Evolutionary conservation across 1,140 invertebrate genomes (phyloP), one percentile per base, ranked within the genome.

Genomic region (Zelostemma sp.): DNA sequence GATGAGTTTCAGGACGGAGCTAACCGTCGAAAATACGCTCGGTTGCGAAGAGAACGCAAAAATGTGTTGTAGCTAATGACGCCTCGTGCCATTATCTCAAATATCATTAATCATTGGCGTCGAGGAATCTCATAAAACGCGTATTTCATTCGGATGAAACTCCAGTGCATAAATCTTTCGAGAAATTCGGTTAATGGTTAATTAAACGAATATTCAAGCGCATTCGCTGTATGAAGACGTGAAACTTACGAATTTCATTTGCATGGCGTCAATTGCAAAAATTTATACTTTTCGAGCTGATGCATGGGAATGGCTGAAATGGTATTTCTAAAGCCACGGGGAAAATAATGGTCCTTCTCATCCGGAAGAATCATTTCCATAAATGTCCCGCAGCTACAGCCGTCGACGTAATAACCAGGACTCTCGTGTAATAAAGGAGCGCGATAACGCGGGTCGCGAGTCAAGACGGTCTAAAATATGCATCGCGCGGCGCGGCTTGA

Each of bases 381-480:
- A 48, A 48, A 48, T 28, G 19, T 28, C 18, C n/a, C 46, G 21
- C 46, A 28, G n/a, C 8, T 48, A 28, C 18, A 28, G 21, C 21
- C 21, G 46, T 21, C 46, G 46, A 48, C 21, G 19, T 48, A 48
- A 48, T 48, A 48, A 48, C n/a, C 21, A 19, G 46, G 46, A 28
- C 18, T n/a, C 28, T 19, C 18, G n/a, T 21, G 46, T 48, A 48
- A 48, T 48, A 25, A 48, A 48, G 19, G 46, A 48, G 46, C 21
- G 46, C 46, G 46, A 48, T 48, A 48, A 48, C 46, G 46, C n/a
- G 46, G 46, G 46, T 48, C 46, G 46, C 46, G 46, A 48, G 46
- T 28, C 46, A 46, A 38, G 43, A 46, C 43, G 17, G 16, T 46
- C 16, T 46, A 12, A 48, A 48, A 48, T 48, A 48, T 48, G 21